Evolutionary conservation across 1,140 invertebrate species (phyloP), one percentile per base, ranked within the genome.

Genomic region (Drosophila yakuba): DNA sequence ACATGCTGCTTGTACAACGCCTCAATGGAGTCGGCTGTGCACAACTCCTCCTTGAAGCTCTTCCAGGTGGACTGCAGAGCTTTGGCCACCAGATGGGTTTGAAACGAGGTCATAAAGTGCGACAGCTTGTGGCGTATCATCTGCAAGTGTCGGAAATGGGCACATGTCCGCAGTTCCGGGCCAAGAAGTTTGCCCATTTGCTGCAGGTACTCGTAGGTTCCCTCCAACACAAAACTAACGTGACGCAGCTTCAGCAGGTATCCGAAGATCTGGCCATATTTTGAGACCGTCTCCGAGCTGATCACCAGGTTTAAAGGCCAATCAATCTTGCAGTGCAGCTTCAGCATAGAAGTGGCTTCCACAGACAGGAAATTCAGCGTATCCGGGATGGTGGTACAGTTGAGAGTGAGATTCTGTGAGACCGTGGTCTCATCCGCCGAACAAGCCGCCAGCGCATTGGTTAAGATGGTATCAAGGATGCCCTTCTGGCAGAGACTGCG

Each of bases 291-390:
- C 59, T 95, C 95, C 0, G 94, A 94, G 4, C 95, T 96, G 23
- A 97, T 92, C 36, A 97, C 94, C 28, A 97, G 95, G 88, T 96
- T 97, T 1, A 97, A 81, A 0, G 96, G 96, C 96, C 96, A 97
- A 11, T 94, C 92, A 2, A 96, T 93, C 44, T 94, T 93, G 79
- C 96, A 96, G 12, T 94, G 94, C n/a, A 97, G 88, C 0, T 93
- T 94, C 2, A 97, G 89, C 74, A 94, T 95, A 47, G 94, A 93
- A 2, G 96, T 80, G 1, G 95, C 94, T 71, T 95, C 94, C 1
- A 95, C 94, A 56, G 95, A 94, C 67, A 93, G 93, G 62, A 95
- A 93, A 79, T 95, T 93, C 60, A 95, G 94, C 55, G 92, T 93
- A 10, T 94, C 89, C 0, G 95, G 95, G 8, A 94, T 91, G 36